Conservation (phyloP, 2,113 vertebrate species). For the Saguinus imperator region DNA sequence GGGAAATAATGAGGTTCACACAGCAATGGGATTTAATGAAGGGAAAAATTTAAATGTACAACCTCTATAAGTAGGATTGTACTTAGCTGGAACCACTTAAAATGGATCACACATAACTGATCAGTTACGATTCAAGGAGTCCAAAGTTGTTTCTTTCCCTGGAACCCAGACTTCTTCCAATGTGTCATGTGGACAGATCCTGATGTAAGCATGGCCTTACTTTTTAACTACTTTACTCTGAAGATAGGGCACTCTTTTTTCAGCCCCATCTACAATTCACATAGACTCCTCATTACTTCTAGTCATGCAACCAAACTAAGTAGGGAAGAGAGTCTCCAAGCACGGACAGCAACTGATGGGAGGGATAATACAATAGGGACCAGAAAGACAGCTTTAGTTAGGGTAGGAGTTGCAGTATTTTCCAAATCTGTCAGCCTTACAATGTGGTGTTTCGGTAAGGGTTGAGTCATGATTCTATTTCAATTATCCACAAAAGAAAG, state of each 20-base stretch:
- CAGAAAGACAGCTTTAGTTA: constrained; percentile 68
- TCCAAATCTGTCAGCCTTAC: constrained; percentile 69
- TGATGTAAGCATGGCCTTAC: not conserved
- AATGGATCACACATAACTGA: not conserved
- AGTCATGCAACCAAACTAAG: constrained; percentile 53
- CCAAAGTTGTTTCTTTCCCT: not conserved
- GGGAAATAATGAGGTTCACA: not conserved
- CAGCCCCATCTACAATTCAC: not conserved
- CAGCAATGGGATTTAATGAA: not conserved
- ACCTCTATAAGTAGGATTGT: not conserved
- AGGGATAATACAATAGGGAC: constrained; percentile 56
- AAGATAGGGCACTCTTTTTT: not conserved
- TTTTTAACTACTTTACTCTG: constrained; percentile 20
- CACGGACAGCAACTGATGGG: constrained; percentile 42
- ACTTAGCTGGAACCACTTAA: not conserved
- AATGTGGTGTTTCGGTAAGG: constrained; percentile 64
- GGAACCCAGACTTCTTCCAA: not conserved
- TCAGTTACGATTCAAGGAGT: not conserved
- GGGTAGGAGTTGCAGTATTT: constrained; percentile 54
- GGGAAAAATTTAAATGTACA: not conserved
- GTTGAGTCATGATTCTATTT: constrained; percentile 71
- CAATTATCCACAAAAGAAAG: constrained; percentile 72
- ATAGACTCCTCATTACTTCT: constrained; percentile 9
- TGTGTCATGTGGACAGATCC: not conserved
- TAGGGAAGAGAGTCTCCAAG: constrained; percentile 45